Base-by-base conservation (phyloP, 1,140 invertebrate species). In the Atta colombica region DNA sequence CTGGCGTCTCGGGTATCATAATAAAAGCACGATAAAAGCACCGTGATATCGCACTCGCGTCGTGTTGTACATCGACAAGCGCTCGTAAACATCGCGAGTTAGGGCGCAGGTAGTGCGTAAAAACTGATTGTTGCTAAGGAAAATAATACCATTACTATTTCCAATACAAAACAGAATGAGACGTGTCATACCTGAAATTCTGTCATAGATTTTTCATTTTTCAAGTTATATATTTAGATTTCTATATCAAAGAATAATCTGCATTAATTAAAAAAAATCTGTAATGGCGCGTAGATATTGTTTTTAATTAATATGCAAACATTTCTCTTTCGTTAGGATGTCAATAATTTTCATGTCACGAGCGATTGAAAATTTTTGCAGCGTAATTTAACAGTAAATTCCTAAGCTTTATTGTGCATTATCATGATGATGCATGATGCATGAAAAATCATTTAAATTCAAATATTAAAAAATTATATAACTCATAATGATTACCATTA, bases 11-110 rank as follows among this genome's bases (percentile, higher is more conserved):
- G 39, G 80, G 69, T 84, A 84, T 84, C 80, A 84, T 84, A 84
- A 84, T 84, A 84, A 74, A 75, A 84, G 55, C 18, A 55, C 80
- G 80, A 84, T 84, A 84, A 84, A 84, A 75, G 68, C 39, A 28
- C 18, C 14, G 68, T 61, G 80, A 84, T 84, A 84, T 84, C 69
- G 35, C 35, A 39, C 53, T 81, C 66, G 78, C 51, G 31, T 71
- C 80, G 68, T 82, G 80, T 82, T 25, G 80, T 61, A 75, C 80
- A 75, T 61, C 28, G 77, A 58, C 69, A 18, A 61, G 69, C 39
- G 58, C 68, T 74, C 68, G 55, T 84, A 75, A 84, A 74, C 25
- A 84, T 74, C 80, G 55, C 69, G 39, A 45, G 53, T 74, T 39
- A 55, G 74, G 58, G 21, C 49, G 69, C 45, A 28, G 86, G 45